phyloP scores from a whole-genome alignment of 2,888 invertebrate species.

The Zygothrica quintamaculata region DNA sequence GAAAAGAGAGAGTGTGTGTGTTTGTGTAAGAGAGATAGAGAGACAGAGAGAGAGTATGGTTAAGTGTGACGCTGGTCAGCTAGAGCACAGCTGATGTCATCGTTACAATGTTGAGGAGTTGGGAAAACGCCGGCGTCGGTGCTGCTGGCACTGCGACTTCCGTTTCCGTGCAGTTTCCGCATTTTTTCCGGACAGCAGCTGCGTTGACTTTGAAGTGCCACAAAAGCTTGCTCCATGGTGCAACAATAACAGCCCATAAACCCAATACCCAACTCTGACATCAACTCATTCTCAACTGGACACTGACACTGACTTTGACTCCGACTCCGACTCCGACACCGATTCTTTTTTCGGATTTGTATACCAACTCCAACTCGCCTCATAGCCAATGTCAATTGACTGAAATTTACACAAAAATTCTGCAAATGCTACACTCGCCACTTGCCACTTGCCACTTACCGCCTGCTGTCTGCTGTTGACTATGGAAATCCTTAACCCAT shows the following conservation, averaged over 20 bases:
- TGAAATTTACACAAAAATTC: constrained; percentile 71
- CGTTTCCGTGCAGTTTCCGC: constrained; percentile 79
- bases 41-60: background rate
- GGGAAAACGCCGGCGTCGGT: constrained; percentile 23
- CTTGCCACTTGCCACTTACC: background rate
- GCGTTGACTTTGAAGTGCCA: constrained; percentile 76
- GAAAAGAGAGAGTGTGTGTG: constrained; percentile 38
- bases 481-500: constrained; percentile 58
- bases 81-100: constrained; percentile 72
- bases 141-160: constrained; percentile 78
- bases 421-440: constrained; percentile 27
- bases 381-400: constrained; percentile 74
- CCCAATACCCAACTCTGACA: background rate
- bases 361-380: constrained; percentile 32
- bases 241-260: constrained; percentile 18
- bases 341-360: too few relatives aligned
- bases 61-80: constrained; percentile 57
- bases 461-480: constrained; percentile 2
- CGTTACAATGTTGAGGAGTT: constrained; percentile 10
- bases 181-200: constrained; percentile 73
- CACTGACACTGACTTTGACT: too few relatives aligned
- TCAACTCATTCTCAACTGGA: constrained; percentile 5
- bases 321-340: too few relatives aligned
- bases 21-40: too few relatives aligned
- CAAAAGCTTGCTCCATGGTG: constrained; percentile 50